These are phyloP conservation scores for Lophura swinhoii DNA, from an alignment of 2,797 vertebrate species.

Conservation along the genomic window DNA sequence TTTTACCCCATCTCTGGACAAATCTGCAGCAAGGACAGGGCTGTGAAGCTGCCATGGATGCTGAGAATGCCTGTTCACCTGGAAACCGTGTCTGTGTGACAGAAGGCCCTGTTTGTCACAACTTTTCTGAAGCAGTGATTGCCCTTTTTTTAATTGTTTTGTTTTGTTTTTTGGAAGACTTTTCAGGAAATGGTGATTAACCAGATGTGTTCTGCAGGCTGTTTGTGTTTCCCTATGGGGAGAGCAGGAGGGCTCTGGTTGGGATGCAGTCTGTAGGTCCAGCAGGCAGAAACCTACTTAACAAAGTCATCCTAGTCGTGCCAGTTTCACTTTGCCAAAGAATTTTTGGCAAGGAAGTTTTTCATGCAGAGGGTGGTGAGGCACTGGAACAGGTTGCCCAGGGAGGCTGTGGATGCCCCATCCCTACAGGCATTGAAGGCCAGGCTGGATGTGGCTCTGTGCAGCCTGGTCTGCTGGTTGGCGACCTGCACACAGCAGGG, in stretches of 20 bases:
- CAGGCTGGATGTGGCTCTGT: too few relatives aligned
- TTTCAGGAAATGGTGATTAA: not conserved
- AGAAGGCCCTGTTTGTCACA: not conserved
- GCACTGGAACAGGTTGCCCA: too few relatives aligned
- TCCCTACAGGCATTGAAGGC: too few relatives aligned
- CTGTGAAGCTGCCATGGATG: not conserved
- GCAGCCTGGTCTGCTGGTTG: too few relatives aligned
- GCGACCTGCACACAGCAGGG: too few relatives aligned
- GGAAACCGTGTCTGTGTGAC: fast-evolving
- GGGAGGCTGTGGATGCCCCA: too few relatives aligned
- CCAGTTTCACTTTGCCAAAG: not conserved
- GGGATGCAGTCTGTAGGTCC: not conserved
- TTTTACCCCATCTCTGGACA: not conserved
- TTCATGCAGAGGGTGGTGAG: too few relatives aligned
- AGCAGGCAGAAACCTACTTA: not conserved
- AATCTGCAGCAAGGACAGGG: not conserved
- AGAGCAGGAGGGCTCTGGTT: fast-evolving
- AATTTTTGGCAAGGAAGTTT: not conserved
- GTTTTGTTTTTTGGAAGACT: not conserved
- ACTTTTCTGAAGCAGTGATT: not conserved
- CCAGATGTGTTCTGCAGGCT: not conserved
- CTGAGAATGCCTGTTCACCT: not conserved
- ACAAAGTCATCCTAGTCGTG: not conserved
- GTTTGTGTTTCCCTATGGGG: fast-evolving
- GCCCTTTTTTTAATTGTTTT: not conserved